phyloP scores from a whole-genome alignment of 2,113 vertebrate species.

The Sphaerodactylus townsendi region DNA sequence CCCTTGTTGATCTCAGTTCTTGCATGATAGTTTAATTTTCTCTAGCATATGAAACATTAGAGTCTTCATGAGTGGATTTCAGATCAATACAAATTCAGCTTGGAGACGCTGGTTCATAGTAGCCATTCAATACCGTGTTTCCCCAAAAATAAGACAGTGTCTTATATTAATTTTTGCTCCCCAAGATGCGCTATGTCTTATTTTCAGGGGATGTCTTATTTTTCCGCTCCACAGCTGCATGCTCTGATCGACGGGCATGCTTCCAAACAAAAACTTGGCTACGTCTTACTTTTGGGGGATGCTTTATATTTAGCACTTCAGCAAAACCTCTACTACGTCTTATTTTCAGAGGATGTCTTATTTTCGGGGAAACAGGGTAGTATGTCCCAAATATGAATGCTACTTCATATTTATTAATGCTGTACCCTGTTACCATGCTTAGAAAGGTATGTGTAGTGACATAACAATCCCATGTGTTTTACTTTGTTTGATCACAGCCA shows the following conservation, averaged over 20 bases:
- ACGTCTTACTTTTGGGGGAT: no score
- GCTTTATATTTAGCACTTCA: no score
- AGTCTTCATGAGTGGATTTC: not conserved
- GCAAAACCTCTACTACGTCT: no score
- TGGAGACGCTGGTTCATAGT: not conserved
- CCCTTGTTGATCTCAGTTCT: not conserved
- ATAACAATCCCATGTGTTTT: not conserved
- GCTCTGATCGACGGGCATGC: no score
- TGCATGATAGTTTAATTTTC: not conserved
- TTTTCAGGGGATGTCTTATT: no score
- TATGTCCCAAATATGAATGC: not conserved
- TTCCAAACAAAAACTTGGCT: no score
- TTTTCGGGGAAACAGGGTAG: no score
- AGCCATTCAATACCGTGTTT: not conserved
- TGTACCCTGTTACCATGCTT: not conserved
- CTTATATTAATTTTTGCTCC: no score
- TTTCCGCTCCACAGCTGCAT: no score
- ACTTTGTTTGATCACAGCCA: not conserved
- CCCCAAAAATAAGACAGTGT: no score
- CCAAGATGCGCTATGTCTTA: no score
- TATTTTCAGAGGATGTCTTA: no score
- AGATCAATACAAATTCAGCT: not conserved
- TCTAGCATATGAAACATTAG: not conserved
- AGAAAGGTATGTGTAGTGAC: not conserved
- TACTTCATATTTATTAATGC: not conserved